Evolutionary conservation across 2,797 vertebrate genomes (phyloP).

Genomic region (Neosilurus hyrtlii): DNA sequence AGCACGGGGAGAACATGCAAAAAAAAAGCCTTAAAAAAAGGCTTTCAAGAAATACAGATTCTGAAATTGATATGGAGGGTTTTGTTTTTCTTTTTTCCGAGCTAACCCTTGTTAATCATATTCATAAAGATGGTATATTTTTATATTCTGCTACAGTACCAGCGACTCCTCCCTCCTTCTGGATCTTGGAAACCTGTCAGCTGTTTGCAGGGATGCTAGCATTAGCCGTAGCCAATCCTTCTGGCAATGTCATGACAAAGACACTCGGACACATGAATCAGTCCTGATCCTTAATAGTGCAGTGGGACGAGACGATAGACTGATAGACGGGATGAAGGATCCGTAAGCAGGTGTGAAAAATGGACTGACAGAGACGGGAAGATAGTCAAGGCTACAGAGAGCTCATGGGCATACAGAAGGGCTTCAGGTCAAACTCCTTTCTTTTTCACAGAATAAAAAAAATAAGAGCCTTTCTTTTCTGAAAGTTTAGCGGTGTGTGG

Average conservation of each 20-base stretch:
- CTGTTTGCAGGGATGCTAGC: constrained; percentile 51
- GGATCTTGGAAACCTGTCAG: constrained; percentile 38
- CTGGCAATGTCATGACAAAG: constrained; percentile 44
- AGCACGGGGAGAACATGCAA: no score
- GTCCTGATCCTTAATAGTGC: constrained; percentile 1
- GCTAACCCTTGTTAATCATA: neutral
- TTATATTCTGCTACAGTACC: constrained; percentile 21
- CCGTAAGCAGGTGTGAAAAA: constrained; percentile 55
- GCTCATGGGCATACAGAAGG: constrained; percentile 58
- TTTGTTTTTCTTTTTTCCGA: neutral
- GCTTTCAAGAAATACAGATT: neutral
- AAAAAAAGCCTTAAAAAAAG: no score
- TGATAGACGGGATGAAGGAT: constrained; percentile 54
- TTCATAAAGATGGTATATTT: constrained; percentile 20
- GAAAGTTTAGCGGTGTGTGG: constrained; percentile 58
- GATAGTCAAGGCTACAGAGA: constrained; percentile 58
- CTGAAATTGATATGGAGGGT: neutral
- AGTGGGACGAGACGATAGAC: constrained; percentile 56
- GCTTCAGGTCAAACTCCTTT: constrained; percentile 52
- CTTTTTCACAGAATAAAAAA: neutral
- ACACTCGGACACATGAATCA: constrained; percentile 10
- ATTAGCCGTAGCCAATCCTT: constrained; percentile 38
- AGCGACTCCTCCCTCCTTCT: constrained; percentile 15
- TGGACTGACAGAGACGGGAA: constrained; percentile 57
- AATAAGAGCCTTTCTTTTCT: neutral